phyloP scores from a whole-genome alignment of 2,113 vertebrate species.

The Notechis scutatus region DNA sequence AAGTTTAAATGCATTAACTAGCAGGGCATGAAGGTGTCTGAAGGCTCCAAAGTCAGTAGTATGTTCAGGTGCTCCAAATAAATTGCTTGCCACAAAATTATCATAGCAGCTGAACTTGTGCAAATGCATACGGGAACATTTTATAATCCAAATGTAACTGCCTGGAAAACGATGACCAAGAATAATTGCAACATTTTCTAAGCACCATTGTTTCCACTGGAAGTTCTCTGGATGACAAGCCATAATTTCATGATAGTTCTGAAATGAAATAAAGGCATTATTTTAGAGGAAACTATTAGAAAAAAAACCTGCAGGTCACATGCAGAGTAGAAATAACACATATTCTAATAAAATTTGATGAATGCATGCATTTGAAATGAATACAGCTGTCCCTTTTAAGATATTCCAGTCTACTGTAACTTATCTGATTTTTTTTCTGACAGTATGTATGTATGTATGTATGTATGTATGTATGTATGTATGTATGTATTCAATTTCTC shows the following conservation, averaged over 20 bases:
- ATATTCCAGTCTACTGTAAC: not conserved
- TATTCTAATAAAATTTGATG: not conserved
- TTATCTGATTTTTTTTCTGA: not conserved
- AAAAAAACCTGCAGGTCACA: not conserved
- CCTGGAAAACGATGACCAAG: conserved; percentile 82
- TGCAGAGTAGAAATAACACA: not conserved
- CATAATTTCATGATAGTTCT: conserved; percentile 95
- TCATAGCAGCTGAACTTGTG: conserved; percentile 97
- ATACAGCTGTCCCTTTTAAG: not conserved
- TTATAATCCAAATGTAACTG: conserved; percentile 87
- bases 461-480: no score
- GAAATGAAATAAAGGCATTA: conserved; percentile 44
- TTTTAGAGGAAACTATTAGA: not conserved
- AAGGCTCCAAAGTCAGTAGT: conserved; percentile 78
- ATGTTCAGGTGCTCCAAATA: conserved; percentile 95
- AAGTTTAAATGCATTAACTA: conserved; percentile 83
- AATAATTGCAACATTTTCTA: conserved; percentile 83
- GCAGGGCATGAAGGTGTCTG: conserved; percentile 83
- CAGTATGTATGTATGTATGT: no score
- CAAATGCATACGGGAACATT: conserved; percentile 90
- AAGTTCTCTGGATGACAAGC: conserved; percentile 82
- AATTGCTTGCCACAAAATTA: conserved; percentile 92
- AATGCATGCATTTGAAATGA: not conserved
- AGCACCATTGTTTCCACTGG: conserved; percentile 89
- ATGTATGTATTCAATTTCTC: no score